phyloP scores from a whole-genome alignment of 2,888 invertebrate genomes.

The Chesias legatella region DNA sequence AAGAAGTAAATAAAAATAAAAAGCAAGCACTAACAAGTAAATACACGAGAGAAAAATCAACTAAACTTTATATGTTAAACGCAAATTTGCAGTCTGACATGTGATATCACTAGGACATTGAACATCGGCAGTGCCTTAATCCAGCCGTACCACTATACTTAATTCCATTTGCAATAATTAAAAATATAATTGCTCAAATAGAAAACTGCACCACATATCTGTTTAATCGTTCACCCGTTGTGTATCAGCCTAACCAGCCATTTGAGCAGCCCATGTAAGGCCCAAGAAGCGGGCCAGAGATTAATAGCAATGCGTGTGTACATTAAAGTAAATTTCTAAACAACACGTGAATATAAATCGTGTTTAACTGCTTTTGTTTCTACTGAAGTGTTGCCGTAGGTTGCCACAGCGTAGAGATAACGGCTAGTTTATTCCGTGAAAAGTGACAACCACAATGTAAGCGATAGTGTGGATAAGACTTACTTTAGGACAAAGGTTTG shows the following conservation, averaged over 20 bases:
- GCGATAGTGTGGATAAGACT: not conserved
- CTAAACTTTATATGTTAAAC: no score
- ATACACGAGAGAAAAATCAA: no score
- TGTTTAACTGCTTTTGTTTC: constrained; percentile 56
- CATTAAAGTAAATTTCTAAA: constrained; percentile 71
- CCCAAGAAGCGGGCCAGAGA: constrained; percentile 38
- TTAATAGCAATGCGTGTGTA: constrained; percentile 63
- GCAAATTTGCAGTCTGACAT: no score
- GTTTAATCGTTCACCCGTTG: constrained; percentile 6
- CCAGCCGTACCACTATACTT: no score
- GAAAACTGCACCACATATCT: no score
- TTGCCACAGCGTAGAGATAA: constrained; percentile 6
- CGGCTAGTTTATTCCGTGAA: constrained; percentile 4
- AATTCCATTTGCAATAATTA: no score
- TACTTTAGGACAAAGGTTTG: not conserved
- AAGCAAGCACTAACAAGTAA: no score
- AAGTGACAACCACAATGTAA: not conserved
- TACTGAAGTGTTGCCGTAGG: constrained; percentile 34
- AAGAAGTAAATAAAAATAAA: no score
- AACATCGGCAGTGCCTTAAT: no score
- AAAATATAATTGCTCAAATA: no score
- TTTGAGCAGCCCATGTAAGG: not conserved
- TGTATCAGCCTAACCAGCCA: constrained; percentile 10
- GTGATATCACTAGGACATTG: no score
- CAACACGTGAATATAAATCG: constrained; percentile 70